phyloP scores from a whole-genome alignment of 2,113 vertebrate species.

The Nibea albiflora region DNA sequence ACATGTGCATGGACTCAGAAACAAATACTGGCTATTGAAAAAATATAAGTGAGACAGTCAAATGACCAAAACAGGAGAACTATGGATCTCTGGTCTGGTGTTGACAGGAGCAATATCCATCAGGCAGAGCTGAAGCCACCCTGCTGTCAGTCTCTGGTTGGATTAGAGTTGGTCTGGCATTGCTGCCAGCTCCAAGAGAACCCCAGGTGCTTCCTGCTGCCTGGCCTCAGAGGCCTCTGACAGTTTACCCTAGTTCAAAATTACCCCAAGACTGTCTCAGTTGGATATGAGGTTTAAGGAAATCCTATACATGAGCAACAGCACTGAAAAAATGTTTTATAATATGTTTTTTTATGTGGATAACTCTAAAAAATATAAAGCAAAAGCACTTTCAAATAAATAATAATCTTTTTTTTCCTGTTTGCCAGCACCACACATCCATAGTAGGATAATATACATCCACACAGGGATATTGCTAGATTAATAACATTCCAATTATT shows the following conservation, averaged over 20 bases:
- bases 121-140: conserved; percentile 55
- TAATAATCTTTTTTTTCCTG: conserved; percentile 20
- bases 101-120: conserved; percentile 72
- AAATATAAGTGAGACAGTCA: conserved; percentile 32
- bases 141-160: conserved; percentile 71
- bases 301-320: conserved; percentile 7
- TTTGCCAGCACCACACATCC: conserved; percentile 45
- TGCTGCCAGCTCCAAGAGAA: conserved; percentile 56
- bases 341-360: not conserved
- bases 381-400: conserved; percentile 12
- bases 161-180: conserved; percentile 60
- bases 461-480: conserved; percentile 90
- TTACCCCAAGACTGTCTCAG: conserved; percentile 21
- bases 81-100: conserved; percentile 43
- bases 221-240: conserved; percentile 50
- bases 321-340: not conserved
- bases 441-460: conserved; percentile 89
- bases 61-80: conserved; percentile 7
- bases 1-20: not conserved
- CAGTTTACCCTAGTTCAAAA: conserved; percentile 48
- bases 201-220: conserved; percentile 72
- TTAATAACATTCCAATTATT: conserved; percentile 92
- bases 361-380: conserved; percentile 3
- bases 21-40: conserved; percentile 7
- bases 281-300: conserved; percentile 5